phyloP scores from a whole-genome alignment of 2,113 vertebrate species.

The Antennarius striatus region DNA sequence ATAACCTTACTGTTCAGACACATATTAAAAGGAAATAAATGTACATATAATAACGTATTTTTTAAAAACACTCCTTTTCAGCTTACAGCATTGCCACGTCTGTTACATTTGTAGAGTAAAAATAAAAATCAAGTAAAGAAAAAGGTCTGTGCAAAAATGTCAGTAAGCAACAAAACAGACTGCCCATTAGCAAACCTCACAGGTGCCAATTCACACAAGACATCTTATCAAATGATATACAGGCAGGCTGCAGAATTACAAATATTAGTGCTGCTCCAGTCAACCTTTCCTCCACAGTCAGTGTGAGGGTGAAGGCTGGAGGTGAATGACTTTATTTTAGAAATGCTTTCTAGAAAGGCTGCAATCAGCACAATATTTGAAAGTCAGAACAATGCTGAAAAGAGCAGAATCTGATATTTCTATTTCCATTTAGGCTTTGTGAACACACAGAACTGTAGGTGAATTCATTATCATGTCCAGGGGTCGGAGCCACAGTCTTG shows the following conservation, averaged over 20 bases:
- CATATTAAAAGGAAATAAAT: no score
- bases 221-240: conserved; percentile 12
- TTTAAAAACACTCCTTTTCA: not conserved
- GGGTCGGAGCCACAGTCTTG: conserved; percentile 7
- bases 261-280: conserved; percentile 1
- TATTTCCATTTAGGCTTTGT: not conserved
- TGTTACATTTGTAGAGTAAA: no score
- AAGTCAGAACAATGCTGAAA: conserved; percentile 35
- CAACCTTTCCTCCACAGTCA: conserved; percentile 41
- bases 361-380: conserved; percentile 33
- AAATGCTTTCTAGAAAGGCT: conserved; percentile 8
- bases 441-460: not conserved
- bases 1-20: no score
- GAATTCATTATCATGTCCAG: not conserved
- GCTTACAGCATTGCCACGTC: not conserved
- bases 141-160: not conserved
- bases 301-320: conserved; percentile 42
- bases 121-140: not conserved
- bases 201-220: not conserved
- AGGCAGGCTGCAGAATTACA: conserved; percentile 8
- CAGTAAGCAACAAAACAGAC: not conserved
- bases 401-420: conserved; percentile 24
- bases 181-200: conserved; percentile 4
- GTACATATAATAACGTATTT: no score
- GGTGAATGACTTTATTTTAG: conserved; percentile 5